Percentiles rank a stretch among this genome's conserved stretches.
These are phyloP conservation scores for Trypoxylon attenuatum DNA, from an alignment of 2,888 invertebrate genomes.

Conservation along the genomic window DNA sequence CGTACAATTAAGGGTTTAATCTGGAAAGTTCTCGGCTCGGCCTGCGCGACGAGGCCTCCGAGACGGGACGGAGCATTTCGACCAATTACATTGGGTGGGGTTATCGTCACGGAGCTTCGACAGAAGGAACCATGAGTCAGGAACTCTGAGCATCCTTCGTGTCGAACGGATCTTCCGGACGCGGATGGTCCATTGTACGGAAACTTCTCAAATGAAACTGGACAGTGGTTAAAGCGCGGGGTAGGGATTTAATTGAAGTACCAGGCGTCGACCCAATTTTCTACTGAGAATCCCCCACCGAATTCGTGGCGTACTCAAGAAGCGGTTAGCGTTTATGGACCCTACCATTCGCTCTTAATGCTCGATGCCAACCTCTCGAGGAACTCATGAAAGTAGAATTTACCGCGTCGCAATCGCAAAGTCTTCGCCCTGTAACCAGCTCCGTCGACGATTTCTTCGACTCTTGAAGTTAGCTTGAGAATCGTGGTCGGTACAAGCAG, in stretches of 20 bases:
- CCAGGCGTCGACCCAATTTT: slow-evolving; percentile 57
- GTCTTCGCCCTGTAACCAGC: background rate
- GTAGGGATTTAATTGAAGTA: slow-evolving; percentile 56
- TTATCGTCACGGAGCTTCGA: slow-evolving; percentile 61
- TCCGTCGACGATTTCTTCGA: no score
- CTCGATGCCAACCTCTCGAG: slow-evolving; percentile 26
- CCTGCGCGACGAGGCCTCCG: slow-evolving; percentile 41
- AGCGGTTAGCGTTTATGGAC: slow-evolving; percentile 46
- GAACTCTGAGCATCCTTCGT: slow-evolving; percentile 48
- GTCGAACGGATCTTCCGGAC: slow-evolving; percentile 50
- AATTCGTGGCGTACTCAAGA: slow-evolving; percentile 41
- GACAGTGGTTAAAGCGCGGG: slow-evolving; percentile 49
- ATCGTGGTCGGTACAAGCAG: no score
- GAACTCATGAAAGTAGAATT: slow-evolving; percentile 44
- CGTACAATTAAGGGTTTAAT: slow-evolving; percentile 65
- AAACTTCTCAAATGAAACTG: slow-evolving; percentile 57
- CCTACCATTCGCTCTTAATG: slow-evolving; percentile 40
- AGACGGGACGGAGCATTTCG: slow-evolving; percentile 44
- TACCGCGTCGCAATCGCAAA: slow-evolving; percentile 27
- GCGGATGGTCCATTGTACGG: slow-evolving; percentile 54
- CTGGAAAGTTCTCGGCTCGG: slow-evolving; percentile 59
- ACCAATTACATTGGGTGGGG: slow-evolving; percentile 64
- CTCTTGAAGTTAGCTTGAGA: no score
- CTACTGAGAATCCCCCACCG: slow-evolving; percentile 38
- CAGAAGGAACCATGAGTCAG: slow-evolving; percentile 53